Conservation (phyloP, 2,113 vertebrate species). For the Pseudolaguvia tuberculata region DNA sequence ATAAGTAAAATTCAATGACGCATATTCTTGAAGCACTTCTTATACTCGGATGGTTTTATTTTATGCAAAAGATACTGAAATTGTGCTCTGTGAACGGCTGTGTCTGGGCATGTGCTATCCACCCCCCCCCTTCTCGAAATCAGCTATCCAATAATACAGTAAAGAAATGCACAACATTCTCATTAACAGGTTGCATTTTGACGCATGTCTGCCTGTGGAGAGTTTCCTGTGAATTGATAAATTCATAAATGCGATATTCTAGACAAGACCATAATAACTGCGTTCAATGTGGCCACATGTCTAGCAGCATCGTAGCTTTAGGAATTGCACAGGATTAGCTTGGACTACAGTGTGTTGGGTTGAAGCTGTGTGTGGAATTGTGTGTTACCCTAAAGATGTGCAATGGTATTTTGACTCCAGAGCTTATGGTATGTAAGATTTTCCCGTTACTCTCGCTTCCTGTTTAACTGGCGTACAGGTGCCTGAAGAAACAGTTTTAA, state of each 20-base stretch:
- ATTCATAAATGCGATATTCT: constrained; percentile 2
- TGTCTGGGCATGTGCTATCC: not conserved
- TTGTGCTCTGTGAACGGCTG: not conserved
- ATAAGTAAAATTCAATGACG: not conserved
- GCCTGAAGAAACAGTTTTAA: constrained; percentile 51
- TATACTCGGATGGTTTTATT: not conserved
- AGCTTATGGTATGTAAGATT: constrained; percentile 65
- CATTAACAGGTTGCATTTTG: not conserved
- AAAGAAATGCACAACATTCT: not conserved
- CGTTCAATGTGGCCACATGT: not conserved
- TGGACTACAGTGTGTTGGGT: not conserved
- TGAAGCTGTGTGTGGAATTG: not conserved
- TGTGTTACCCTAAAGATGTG: constrained; percentile 15
- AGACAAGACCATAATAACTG: not conserved
- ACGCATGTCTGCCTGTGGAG: not conserved
- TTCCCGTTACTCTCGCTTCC: constrained; percentile 40
- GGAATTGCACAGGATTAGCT: not conserved
- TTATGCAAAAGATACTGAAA: not conserved
- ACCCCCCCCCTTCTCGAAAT: not conserved
- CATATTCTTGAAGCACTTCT: constrained; percentile 30
- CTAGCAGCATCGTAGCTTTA: not conserved
- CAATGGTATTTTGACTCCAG: constrained; percentile 20
- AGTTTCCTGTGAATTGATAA: not conserved
- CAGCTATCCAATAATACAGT: not conserved
- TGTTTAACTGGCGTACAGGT: constrained; percentile 57